Evolutionary conservation across 2,113 vertebrate genomes (phyloP).

Genomic region (Oreochromis spilurus): DNA sequence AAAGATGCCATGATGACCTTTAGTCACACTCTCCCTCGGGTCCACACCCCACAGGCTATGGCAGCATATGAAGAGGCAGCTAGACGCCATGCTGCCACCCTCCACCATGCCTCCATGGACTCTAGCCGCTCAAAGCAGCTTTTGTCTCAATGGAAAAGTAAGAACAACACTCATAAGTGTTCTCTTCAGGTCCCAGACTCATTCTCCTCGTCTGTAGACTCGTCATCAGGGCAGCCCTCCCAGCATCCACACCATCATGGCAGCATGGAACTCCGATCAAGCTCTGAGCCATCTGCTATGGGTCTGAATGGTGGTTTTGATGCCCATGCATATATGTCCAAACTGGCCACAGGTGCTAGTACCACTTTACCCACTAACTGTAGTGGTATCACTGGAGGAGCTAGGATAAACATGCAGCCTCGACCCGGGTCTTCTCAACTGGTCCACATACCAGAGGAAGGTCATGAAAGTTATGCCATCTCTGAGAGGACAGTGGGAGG

Average conservation of each 20-base stretch:
- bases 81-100: slow-evolving; percentile 81
- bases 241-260: slow-evolving; percentile 69
- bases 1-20: slow-evolving; percentile 82
- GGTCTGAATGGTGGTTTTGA: slow-evolving; percentile 82
- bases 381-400: slow-evolving; percentile 83
- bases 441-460: slow-evolving; percentile 96
- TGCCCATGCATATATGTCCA: slow-evolving; percentile 66
- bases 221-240: slow-evolving; percentile 79
- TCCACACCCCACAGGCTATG: slow-evolving; percentile 78
- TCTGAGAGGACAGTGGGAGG: slow-evolving; percentile 76
- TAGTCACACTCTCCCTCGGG: slow-evolving; percentile 94
- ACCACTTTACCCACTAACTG: slow-evolving; percentile 83
- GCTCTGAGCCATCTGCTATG: slow-evolving; percentile 81
- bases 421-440: slow-evolving; percentile 93
- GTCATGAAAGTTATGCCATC: slow-evolving; percentile 79
- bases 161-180: slow-evolving; percentile 86
- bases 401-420: slow-evolving; percentile 87
- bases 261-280: slow-evolving; percentile 87
- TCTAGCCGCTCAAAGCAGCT: slow-evolving; percentile 92
- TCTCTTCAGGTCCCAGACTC: slow-evolving; percentile 71
- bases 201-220: slow-evolving; percentile 68
- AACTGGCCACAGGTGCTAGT: slow-evolving; percentile 81
- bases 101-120: slow-evolving; percentile 89
- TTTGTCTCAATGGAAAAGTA: slow-evolving; percentile 95
- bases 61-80: slow-evolving; percentile 83